These are phyloP conservation scores for Ciona savignyi DNA, from an alignment of 23 tunicate genomes.

Conservation along the genomic window DNA sequence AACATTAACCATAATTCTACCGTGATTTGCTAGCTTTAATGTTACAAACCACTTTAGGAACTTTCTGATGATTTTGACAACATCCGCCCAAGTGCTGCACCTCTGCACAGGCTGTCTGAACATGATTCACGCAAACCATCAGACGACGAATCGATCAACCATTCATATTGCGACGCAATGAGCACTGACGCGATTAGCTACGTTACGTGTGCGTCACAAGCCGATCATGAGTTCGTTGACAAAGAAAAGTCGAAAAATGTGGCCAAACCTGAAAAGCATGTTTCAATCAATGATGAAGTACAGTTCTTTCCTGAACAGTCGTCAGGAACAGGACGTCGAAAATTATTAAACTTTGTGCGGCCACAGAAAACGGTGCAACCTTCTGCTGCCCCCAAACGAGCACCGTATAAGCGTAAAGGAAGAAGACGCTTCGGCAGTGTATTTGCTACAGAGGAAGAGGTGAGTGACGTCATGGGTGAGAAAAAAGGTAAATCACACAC, in stretches of 20 bases:
- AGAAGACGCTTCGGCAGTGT: not conserved
- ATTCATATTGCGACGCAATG: slow-evolving; percentile 3
- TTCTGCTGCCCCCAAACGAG: not conserved
- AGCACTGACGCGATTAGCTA: slow-evolving; percentile 20
- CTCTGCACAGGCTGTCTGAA: no score
- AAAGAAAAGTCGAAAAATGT: not conserved
- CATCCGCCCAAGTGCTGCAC: no score
- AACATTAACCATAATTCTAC: no score
- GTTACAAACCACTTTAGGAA: no score
- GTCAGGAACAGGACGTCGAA: not conserved
- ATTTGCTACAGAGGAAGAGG: not conserved
- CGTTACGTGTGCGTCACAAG: slow-evolving; percentile 24
- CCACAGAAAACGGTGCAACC: not conserved
- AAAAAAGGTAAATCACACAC: no score
- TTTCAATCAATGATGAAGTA: not conserved
- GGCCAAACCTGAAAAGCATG: not conserved
- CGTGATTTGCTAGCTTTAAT: no score
- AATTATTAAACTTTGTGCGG: not conserved
- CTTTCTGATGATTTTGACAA: no score
- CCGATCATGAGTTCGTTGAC: not conserved
- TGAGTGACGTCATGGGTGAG: no score
- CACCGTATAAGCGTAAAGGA: not conserved
- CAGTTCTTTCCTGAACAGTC: not conserved
- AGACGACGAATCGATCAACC: not conserved
- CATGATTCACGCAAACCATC: no score